Base-by-base conservation (phyloP, 2,888 invertebrate species). In the Coenonympha arcania region DNA sequence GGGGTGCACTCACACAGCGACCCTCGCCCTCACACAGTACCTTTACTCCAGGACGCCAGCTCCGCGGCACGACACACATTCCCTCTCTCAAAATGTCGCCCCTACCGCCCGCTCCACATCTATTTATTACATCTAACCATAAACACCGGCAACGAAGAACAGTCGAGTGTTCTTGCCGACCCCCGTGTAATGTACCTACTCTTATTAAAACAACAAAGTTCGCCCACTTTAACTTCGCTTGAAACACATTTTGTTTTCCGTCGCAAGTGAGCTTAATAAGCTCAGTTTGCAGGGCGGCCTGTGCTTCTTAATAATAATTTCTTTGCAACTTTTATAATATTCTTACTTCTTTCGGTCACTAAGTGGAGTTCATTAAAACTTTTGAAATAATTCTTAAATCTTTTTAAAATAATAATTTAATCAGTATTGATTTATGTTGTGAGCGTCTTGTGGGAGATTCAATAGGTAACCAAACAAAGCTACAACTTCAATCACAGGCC, bases 1-100 rank as follows among this genome's bases (percentile, higher is more conserved):
- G 58, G 55, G 57, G 54, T 47, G 52, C 54, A 59, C 62, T 58
- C 57, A 55, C 51, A 52, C 50, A 49, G 36, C 51, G 45, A 62
- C 61, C 55, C 62, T 55, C 57, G 57, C 56, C 57, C 58, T 34
- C 24, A 13, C 71, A 70, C 31, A 33, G 15, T 33, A 33, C 15
- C 15, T 33, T 16, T 6, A 33, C 76, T 76, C 66, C 55, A 67
- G 71, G 50, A 59, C 59, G 59, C 61, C 60, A 56, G 54, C 52
- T 57, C 59, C 57, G 58, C 63, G 61, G 62, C 63, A 63, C 63
- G 61, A 63, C 63, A 63, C 62, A 64, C 57, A 61, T 64, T 62
- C 59, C 55, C 57, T 36, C 34, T 49, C 46, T 24, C 39, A 46
- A 48, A 57, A 53, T 57, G 52, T 61, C 59, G 54, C 59, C 59